Evolutionary conservation across 2,113 vertebrate species (phyloP), one percentile per base, ranked within the genome.

Genomic region (Pycnonotus jocosus): DNA sequence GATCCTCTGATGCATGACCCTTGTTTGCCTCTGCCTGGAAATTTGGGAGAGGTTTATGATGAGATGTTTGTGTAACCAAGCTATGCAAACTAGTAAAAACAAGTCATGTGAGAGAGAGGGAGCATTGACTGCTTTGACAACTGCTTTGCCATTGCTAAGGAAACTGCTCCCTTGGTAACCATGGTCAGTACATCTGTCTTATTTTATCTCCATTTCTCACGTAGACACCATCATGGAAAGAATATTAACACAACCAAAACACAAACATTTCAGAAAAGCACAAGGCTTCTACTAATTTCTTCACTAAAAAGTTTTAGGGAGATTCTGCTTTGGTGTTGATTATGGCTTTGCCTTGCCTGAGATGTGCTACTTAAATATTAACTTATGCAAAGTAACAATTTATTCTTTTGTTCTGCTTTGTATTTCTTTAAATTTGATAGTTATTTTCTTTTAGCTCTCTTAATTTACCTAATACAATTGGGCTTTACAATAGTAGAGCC

Each of bases 121-220:
- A 97, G 95, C 78, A 80, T 82, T 96, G 95, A 96, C 95, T 95
- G 97, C 97, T 97, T 97, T 96, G 97, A 97, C 89, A 96, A 98
- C 85, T 95, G 97, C 97, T 95, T 97, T 97, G 96, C 96, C 96
- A 98, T 98, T 66, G 94, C 97, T 97, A 98, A 95, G 98, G 98
- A 98, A 98, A 98, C 98, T 94, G 98, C 98, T 98, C 92, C 97
- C 98, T 98, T 98, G 97, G 98, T 97, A 98, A 98, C 98, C 88
- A 64, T 97, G 97, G 98, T 98, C 97, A 98, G 97, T 98, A 97
- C 97, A 98, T 98, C 97, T 98, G 97, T 97, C 97, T 98, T 96
- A 96, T 95, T 98, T 98, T 97, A 95, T 98, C 97, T 98, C 95
- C 92, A 96, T 9, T 96, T 95, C 91, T 97, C 94, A 95, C 76